Evolutionary conservation across 2,113 vertebrate species (phyloP).

Genomic region (Falcunculus frontatus): DNA sequence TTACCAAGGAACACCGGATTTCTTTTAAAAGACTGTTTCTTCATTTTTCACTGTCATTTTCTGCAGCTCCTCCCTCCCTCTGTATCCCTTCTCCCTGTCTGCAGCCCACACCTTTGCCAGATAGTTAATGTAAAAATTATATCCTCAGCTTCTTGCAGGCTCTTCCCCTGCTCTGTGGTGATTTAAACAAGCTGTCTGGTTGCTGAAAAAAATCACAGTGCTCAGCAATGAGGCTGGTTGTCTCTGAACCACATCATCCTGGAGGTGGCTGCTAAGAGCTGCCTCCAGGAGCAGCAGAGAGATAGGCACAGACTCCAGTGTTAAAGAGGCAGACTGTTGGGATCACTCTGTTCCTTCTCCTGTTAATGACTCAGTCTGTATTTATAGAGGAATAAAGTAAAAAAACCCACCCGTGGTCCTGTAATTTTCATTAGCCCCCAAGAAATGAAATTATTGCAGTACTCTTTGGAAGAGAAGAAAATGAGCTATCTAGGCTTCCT

Average conservation of each 20-base stretch:
- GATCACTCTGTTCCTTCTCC: neutral
- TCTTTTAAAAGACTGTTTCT: neutral
- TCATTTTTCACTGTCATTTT: neutral
- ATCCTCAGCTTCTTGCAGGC: conserved; percentile 53
- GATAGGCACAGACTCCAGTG: neutral
- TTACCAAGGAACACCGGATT: neutral
- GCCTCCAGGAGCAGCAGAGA: conserved; percentile 61
- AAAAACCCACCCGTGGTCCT: neutral
- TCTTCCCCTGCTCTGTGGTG: conserved; percentile 1
- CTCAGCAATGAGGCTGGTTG: neutral
- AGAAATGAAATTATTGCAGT: neutral
- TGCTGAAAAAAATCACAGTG: neutral
- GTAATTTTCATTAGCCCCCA: neutral
- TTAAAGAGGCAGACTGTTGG: neutral
- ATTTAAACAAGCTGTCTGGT: conserved; percentile 11
- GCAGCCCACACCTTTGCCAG: neutral
- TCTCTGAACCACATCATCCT: conserved; percentile 18
- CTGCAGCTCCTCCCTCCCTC: neutral
- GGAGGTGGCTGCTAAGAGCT: conserved; percentile 9
- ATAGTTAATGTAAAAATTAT: conserved; percentile 32
- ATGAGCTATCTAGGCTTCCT: neutral
- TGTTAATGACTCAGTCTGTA: neutral
- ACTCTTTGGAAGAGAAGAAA: neutral
- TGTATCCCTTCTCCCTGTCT: neutral
- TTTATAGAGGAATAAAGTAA: neutral